These are phyloP conservation scores for Autographa gamma DNA, from an alignment of 2,888 invertebrate genomes.

Conservation along the genomic window DNA sequence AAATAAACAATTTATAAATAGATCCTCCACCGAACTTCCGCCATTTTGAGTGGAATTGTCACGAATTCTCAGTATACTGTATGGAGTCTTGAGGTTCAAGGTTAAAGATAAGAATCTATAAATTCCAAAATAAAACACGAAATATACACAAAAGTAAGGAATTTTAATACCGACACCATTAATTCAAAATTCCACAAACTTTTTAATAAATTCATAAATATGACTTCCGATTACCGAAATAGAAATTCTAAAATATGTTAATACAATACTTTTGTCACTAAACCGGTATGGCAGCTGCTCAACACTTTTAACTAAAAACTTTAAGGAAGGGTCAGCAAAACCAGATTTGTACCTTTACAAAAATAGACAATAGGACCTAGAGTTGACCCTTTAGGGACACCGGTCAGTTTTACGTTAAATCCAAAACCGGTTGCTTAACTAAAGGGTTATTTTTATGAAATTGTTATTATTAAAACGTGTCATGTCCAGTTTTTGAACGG, in stretches of 20 bases:
- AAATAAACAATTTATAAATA: too few species aligned
- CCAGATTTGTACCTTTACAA: slow-evolving; percentile 86
- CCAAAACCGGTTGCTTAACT: slow-evolving; percentile 78
- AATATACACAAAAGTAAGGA: not conserved
- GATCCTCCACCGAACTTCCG: slow-evolving; percentile 6
- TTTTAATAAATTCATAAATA: slow-evolving; percentile 38
- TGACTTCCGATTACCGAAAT: slow-evolving; percentile 41
- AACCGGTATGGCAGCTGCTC: slow-evolving; percentile 82
- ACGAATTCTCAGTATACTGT: not conserved
- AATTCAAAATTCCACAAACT: slow-evolving; percentile 20
- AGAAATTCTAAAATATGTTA: slow-evolving; percentile 60
- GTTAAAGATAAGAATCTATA: not conserved
- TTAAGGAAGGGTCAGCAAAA: slow-evolving; percentile 86
- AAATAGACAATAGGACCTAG: slow-evolving; percentile 77
- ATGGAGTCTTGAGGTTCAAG: not conserved
- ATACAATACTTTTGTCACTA: slow-evolving; percentile 62
- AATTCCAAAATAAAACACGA: not conserved
- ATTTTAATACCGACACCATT: slow-evolving; percentile 7
- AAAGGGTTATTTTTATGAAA: slow-evolving; percentile 74
- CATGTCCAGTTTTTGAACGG: slow-evolving; percentile 68
- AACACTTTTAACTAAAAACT: slow-evolving; percentile 71
- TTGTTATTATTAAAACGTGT: slow-evolving; percentile 72
- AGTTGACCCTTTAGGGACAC: slow-evolving; percentile 84
- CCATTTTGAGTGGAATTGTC: not conserved
- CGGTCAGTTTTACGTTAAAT: slow-evolving; percentile 80